Evolutionary conservation across 1,140 invertebrate species (phyloP).

Genomic region (Oryctes rhinoceros): DNA sequence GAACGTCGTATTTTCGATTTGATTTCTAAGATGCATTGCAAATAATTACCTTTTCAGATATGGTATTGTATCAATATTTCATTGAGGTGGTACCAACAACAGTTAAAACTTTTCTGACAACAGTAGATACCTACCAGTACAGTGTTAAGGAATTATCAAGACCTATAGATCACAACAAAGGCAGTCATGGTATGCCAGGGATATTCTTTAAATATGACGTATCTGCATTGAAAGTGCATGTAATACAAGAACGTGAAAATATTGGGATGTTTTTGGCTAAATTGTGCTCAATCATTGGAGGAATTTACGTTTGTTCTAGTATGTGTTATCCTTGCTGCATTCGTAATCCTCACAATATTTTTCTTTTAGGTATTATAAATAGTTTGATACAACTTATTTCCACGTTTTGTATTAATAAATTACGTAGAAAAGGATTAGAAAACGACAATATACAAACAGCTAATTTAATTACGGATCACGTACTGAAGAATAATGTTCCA

Average conservation of each 20-base stretch:
- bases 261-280: slow-evolving; percentile 83
- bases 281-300: slow-evolving; percentile 89
- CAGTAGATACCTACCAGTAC: slow-evolving; percentile 88
- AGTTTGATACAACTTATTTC: slow-evolving; percentile 27
- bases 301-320: slow-evolving; percentile 88
- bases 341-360: not conserved
- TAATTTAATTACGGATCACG: not conserved
- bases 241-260: slow-evolving; percentile 82
- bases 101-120: slow-evolving; percentile 76
- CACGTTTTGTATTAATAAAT: slow-evolving; percentile 16
- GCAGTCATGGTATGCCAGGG: slow-evolving; percentile 91
- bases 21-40: too few species aligned
- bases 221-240: slow-evolving; percentile 86
- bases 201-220: slow-evolving; percentile 96
- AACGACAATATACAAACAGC: not conserved
- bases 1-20: too few species aligned
- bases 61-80: slow-evolving; percentile 92
- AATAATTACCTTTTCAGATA: slow-evolving; percentile 65
- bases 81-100: slow-evolving; percentile 95
- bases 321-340: not conserved
- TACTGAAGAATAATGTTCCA: not conserved
- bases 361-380: slow-evolving; percentile 37
- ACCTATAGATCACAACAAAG: slow-evolving; percentile 75
- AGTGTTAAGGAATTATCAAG: slow-evolving; percentile 89
- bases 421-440: not conserved